phyloP scores from a whole-genome alignment of 2,888 invertebrate species.

The Brassicogethes aeneus region DNA sequence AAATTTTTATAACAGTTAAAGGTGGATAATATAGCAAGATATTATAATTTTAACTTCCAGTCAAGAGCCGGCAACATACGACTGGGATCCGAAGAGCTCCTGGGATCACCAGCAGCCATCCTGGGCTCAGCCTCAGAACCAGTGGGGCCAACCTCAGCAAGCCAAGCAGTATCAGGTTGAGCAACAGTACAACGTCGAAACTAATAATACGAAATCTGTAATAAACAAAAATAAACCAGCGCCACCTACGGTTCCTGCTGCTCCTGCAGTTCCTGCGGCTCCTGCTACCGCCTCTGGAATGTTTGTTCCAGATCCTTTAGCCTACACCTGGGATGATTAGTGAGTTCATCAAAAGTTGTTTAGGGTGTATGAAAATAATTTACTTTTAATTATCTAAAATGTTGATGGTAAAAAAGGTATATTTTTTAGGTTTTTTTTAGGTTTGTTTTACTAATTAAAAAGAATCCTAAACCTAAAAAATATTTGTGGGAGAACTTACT shows the following conservation, averaged over 20 bases:
- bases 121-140: slow-evolving; percentile 28
- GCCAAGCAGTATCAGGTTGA: slow-evolving; percentile 36
- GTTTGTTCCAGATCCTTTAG: not conserved
- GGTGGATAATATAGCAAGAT: not conserved
- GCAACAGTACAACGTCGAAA: slow-evolving; percentile 37
- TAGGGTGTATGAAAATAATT: too few relatives aligned
- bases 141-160: slow-evolving; percentile 10
- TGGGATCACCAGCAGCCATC: slow-evolving; percentile 38
- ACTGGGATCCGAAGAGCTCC: slow-evolving; percentile 34
- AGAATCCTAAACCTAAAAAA: too few relatives aligned
- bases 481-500: too few relatives aligned
- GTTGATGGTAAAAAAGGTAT: too few relatives aligned
- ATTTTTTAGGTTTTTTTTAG: too few relatives aligned
- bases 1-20: too few relatives aligned
- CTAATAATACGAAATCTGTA: slow-evolving; percentile 38
- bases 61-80: slow-evolving; percentile 32
- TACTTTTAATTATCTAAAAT: too few relatives aligned
- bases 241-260: slow-evolving; percentile 19
- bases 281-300: not conserved
- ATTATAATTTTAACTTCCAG: too few relatives aligned
- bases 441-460: too few relatives aligned
- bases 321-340: not conserved
- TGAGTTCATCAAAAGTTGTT: not conserved
- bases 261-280: slow-evolving; percentile 15
- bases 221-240: slow-evolving; percentile 28